Evolutionary conservation across 2,888 invertebrate species (phyloP), one percentile per base, ranked within the genome.

Genomic region (Agrotis exclamationis): DNA sequence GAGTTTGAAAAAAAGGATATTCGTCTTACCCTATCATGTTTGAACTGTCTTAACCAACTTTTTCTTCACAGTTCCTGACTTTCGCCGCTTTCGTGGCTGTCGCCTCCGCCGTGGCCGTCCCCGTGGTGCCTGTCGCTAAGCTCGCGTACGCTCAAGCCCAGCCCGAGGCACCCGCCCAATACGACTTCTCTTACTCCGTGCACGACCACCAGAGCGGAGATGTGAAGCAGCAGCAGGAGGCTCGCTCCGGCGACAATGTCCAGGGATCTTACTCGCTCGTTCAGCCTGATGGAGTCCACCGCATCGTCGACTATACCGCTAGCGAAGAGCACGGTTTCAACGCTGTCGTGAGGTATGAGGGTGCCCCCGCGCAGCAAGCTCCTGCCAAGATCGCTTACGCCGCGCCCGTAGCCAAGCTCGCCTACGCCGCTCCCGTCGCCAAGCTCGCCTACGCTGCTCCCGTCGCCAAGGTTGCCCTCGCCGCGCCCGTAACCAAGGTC

Each of bases 251-350:
- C 6, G 94, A 96, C 86, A 88, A 87, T 75, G 95, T 96, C 39
- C 95, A 94, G 54, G 96, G 96, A 73, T 94, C 93, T 54, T 96
- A 96, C 92, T 95, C 96, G 2, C 92, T 96, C 24, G 89, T 96
- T 48, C 96, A 96, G 74, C 95, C 96, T 76, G 96, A 96, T 70
- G 96, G 96, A 4, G 91, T 93, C 53, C 91, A 89, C 83, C 93
- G 96, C 74, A 93, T 96, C 74, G 96, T 96, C 13, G 95, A 96
- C 72, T 96, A 96, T 92, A 93, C 94, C 83, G 89, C 95, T 47
- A 95, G 95, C 86, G 91, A 92, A 64, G 91, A 88, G 72, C 86
- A 93, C 84, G 96, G 96, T 33, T 96, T 96, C 91, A 96, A 95
- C 89, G 96, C 96, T 51, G 84, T 90, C 65, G 96, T 96, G 39